Evolutionary conservation across 2,888 invertebrate species (phyloP), one percentile per base, ranked within the genome.

Genomic region (Cremastinae sp.): DNA sequence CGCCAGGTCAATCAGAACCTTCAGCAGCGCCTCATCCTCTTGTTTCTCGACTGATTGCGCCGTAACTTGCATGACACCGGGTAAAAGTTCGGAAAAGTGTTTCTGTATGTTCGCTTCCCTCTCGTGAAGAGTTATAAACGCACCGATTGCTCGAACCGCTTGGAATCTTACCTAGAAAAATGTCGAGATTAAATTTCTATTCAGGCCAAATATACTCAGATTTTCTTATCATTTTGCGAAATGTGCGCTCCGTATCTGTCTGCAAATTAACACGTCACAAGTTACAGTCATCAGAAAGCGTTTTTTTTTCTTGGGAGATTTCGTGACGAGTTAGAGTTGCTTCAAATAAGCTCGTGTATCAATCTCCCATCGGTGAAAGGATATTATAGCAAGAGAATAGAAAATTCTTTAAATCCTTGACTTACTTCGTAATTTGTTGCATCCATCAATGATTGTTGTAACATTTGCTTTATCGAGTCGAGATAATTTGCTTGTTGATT

Each of bases 381-480:
- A 41, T 28, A 5, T n/a, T 28, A 28, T 28, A 28, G 28, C n/a
- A n/a, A n/a, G n/a, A n/a, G n/a, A n/a, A 36, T 34, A 49, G 14
- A 10, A 14, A n/a, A 34, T 7, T 18, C 4, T 86, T 86, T 87
- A 83, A 14, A 66, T 83, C 82, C 83, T 81, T 79, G 76, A 54
- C 28, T 86, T 82, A 92, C 95, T 82, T 94, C 94, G 76, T 94
- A 93, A 79, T 94, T 92, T 81, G 93, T 92, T n/a, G 92, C 91
- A 45, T 95, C 94, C 79, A 94, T 92, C 75, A 97, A 91, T 74
- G 96, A 95, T 84, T 96, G 95, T 77, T 95, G 92, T 83, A 98
- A 90, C 98, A 98, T 98, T 90, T 97, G 96, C 88, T 98, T 98
- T 84, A 99, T 98, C 38, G 97, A 93, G 84, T 96, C 95, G 80